Base-by-base conservation (phyloP, 2,888 invertebrate species). In the Habrosyne pyritoides region DNA sequence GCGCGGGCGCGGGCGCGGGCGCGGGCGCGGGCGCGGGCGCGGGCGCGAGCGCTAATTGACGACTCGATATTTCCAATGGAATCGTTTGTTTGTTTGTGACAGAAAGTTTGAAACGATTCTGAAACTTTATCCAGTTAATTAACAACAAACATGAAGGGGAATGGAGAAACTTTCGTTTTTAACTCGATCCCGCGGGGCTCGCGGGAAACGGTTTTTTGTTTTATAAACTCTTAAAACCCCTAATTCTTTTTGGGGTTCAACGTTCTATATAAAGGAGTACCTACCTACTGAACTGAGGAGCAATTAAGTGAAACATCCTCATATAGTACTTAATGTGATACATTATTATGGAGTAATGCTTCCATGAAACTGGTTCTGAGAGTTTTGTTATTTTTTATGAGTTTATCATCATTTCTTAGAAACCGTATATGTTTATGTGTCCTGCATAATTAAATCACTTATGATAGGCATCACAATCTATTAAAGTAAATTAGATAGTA, bases 11-110 rank as follows among this genome's bases (percentile, higher is more conserved):
- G 18, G 0, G 42, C 18, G 18, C 42, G n/a, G n/a, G n/a, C n/a
- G 30, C 12, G 10, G 3, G 33, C 0, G 33, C 42, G 18, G 0
- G 42, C 18, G 18, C 42, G n/a, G n/a, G n/a, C n/a, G 30, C 12
- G 10, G 3, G 33, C 0, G 33, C 42, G 18, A 2, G 42, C 18
- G 18, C 42, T 42, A 14, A 42, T 18, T 42, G 42, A 42, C 1
- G 18, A 42, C 42, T 8, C 6, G 42, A 42, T 42, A 42, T 42
- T 42, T 18, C 18, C 42, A 42, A 42, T 42, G 18, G 14, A 42
- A 42, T 42, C 42, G 14, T 42, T 36, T 36, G n/a, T 36, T 36
- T 42, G 42, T 42, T 42, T 42, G 42, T 42, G 14, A 42, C 42
- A 18, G 36, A 42, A 42, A 18, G 42, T 18, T 42, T 8, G 7